Base-by-base conservation (phyloP, 2,797 vertebrate species). In the Neolamprologus multifasciatus region DNA sequence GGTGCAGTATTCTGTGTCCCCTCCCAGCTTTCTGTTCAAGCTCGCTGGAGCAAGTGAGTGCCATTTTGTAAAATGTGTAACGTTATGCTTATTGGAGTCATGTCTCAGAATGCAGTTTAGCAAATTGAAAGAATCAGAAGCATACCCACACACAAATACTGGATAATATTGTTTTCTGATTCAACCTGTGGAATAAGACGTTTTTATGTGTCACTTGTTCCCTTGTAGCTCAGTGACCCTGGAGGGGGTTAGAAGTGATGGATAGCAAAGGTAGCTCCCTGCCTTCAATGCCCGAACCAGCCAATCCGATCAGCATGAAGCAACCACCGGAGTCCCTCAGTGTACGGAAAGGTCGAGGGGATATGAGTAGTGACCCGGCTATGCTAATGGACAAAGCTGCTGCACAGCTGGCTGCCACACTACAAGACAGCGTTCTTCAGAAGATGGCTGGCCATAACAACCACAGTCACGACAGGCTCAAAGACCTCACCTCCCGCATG, bases 401-500 rank as follows among this genome's bases (percentile, higher is more conserved):
- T 14, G 95, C 97, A 59, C 98, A 97, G 84, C 96, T 99, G 86
- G 97, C 98, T 4, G 96, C 97, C 87, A 96, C 97, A 19, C 95
- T 99, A 8, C 98, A 98, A 88, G 98, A 99, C 69, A 95, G 97
- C 1, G 98, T 98, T 84, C 95, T 98, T 81, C 98, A 97, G 81
- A 99, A 97, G 90, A 98, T 99, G 67, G 97, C 98, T 1, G 97
- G 97, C 89, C 98, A 96, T 9, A 94, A 97, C 13, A 97, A 97
- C 91, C 98, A 97, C 8, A 92, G 96, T 4, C 96, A 96, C 4
- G 98, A 99, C 86, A 97, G 97, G 91, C 95, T 99, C 79, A 98
- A 98, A 94, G 98, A 99, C 91, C 96, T 99, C 11, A 98, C 98
- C 21, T 98, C 98, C 45, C 97, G 97, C 4, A 97, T 99, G 76